Conservation (phyloP, 1,140 invertebrate species). For the Hormaphis cornu region DNA sequence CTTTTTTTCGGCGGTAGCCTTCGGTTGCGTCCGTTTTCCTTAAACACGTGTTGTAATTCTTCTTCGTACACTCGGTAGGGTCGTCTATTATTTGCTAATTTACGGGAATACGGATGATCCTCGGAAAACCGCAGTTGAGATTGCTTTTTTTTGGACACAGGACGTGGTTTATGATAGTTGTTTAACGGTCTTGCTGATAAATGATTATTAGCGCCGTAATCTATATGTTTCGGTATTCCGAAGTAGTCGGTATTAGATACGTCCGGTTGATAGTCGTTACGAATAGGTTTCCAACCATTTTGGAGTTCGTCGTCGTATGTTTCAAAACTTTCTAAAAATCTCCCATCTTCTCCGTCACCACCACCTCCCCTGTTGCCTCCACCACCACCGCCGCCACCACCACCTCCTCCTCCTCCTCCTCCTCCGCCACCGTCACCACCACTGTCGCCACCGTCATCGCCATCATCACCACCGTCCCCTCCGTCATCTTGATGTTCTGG, state of each 20-base stretch:
- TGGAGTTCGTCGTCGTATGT: not conserved
- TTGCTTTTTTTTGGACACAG: not conserved
- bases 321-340: not conserved
- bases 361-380: not conserved
- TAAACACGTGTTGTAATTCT: not conserved
- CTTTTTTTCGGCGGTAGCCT: not conserved
- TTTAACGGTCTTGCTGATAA: not conserved
- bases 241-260: not conserved
- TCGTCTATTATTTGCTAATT: not conserved
- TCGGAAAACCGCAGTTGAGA: not conserved
- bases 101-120: not conserved
- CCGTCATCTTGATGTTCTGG: slow-evolving; percentile 27
- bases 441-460: not conserved
- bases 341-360: not conserved
- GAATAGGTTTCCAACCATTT: not conserved
- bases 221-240: too few relatives aligned
- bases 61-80: not conserved
- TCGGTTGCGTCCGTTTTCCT: not conserved
- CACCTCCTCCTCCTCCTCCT: not conserved
- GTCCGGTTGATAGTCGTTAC: not conserved
- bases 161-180: not conserved
- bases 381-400: not conserved
- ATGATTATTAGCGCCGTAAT: not conserved
- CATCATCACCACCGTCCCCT: not conserved
- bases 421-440: not conserved